Conservation (phyloP, 2,888 invertebrate genomes). For the Allygus modestus region DNA sequence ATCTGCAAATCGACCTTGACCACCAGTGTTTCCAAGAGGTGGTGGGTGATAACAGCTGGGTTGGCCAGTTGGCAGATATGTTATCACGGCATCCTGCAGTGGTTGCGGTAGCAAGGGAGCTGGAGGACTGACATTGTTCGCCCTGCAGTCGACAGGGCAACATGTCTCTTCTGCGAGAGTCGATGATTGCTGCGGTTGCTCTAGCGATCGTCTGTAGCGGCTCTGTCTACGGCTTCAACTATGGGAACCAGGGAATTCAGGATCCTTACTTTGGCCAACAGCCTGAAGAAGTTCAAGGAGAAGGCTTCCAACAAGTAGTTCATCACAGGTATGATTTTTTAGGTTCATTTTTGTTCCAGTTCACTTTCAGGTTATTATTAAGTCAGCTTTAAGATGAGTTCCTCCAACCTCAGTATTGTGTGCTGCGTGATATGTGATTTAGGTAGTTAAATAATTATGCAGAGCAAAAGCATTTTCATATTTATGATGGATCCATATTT, state of each 20-base stretch:
- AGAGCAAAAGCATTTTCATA: no score
- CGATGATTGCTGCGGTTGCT: background rate
- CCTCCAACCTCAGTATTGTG: no score
- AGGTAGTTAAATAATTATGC: no score
- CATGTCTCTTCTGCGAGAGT: constrained; percentile 3
- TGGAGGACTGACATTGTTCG: background rate
- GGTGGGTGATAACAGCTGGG: background rate
- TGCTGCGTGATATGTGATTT: no score
- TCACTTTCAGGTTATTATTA: no score
- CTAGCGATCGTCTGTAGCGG: background rate
- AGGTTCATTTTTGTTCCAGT: no score
- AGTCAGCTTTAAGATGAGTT: no score
- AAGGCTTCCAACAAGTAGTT: background rate
- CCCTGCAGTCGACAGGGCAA: background rate
- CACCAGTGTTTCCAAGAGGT: background rate
- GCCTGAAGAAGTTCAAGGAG: background rate
- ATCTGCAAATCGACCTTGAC: constrained; percentile 37
- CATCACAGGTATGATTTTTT: background rate
- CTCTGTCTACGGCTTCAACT: background rate
- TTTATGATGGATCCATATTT: no score
- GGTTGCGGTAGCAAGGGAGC: background rate
- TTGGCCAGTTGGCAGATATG: constrained; percentile 18
- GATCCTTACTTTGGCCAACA: background rate
- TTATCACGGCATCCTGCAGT: constrained; percentile 23
- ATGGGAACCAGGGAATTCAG: background rate